These are phyloP conservation scores for Zaprionus nigranus DNA, from an alignment of 1,140 invertebrate species.

Conservation along the genomic window DNA sequence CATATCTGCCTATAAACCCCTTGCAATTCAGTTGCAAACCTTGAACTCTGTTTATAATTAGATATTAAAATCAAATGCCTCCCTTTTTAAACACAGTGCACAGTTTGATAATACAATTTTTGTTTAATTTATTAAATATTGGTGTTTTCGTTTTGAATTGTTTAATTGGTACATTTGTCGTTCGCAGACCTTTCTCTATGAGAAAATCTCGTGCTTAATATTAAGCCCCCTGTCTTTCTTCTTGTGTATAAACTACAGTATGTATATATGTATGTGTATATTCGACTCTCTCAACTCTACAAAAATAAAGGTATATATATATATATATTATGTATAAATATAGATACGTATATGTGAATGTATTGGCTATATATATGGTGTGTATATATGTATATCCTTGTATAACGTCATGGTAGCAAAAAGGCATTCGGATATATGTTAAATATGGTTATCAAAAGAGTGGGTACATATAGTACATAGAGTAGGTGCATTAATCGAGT, in stretches of 20 bases:
- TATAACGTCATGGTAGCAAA: slow-evolving; percentile 53
- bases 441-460: slow-evolving; percentile 28
- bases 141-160: slow-evolving; percentile 22
- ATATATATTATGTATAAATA: slow-evolving; percentile 42
- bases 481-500: slow-evolving; percentile 26
- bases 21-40: too few species aligned
- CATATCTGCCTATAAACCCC: too few species aligned
- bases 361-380: slow-evolving; percentile 33
- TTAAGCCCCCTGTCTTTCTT: slow-evolving; percentile 37
- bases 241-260: slow-evolving; percentile 52
- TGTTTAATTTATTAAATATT: slow-evolving; percentile 59
- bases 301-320: slow-evolving; percentile 35
- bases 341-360: slow-evolving; percentile 48
- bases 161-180: slow-evolving; percentile 63
- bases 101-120: slow-evolving; percentile 17
- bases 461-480: slow-evolving; percentile 11
- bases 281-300: slow-evolving; percentile 52
- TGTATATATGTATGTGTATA: slow-evolving; percentile 37
- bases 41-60: too few species aligned
- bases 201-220: slow-evolving; percentile 56
- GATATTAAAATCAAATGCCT: too few species aligned
- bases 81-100: not conserved
- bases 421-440: slow-evolving; percentile 19
- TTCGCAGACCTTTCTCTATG: slow-evolving; percentile 55
- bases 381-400: slow-evolving; percentile 33